phyloP scores from a whole-genome alignment of 1,140 invertebrate genomes.

The Neodiprion lecontei region DNA sequence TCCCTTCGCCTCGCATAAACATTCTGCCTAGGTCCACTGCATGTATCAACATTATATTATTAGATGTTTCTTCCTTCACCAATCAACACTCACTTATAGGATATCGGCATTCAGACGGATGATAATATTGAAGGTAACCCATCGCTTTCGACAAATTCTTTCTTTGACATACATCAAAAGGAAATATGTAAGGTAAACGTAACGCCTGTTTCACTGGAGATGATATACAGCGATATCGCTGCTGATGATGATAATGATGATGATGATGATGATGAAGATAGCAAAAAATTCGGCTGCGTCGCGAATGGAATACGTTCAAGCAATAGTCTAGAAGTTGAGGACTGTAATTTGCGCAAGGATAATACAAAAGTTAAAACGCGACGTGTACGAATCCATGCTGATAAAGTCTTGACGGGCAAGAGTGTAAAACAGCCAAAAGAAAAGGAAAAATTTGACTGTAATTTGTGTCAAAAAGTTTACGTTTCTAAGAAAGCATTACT shows the following conservation, averaged over 20 bases:
- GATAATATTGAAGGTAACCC: not conserved
- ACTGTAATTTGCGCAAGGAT: too few relatives aligned
- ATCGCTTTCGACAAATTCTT: not conserved
- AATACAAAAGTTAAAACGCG: too few relatives aligned
- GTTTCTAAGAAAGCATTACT: slow-evolving; percentile 18
- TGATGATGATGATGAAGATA: too few relatives aligned
- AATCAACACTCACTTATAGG: not conserved
- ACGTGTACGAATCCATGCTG: too few relatives aligned
- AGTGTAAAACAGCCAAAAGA: not conserved
- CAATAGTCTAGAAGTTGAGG: too few relatives aligned
- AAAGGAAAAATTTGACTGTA: not conserved
- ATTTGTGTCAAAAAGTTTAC: slow-evolving; percentile 12
- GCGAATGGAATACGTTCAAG: too few relatives aligned
- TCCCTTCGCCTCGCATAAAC: too few relatives aligned
- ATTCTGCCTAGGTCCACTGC: too few relatives aligned
- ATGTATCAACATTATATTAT: not conserved
- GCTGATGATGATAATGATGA: not conserved
- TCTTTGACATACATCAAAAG: not conserved
- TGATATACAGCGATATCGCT: not conserved
- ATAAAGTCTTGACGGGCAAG: not conserved
- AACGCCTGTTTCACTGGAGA: not conserved
- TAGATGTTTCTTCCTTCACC: not conserved
- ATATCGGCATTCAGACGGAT: slow-evolving; percentile 15
- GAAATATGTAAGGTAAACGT: not conserved
- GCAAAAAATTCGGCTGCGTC: too few relatives aligned